phyloP scores from a whole-genome alignment of 2,888 invertebrate species.

The Drosophila maculinotata region DNA sequence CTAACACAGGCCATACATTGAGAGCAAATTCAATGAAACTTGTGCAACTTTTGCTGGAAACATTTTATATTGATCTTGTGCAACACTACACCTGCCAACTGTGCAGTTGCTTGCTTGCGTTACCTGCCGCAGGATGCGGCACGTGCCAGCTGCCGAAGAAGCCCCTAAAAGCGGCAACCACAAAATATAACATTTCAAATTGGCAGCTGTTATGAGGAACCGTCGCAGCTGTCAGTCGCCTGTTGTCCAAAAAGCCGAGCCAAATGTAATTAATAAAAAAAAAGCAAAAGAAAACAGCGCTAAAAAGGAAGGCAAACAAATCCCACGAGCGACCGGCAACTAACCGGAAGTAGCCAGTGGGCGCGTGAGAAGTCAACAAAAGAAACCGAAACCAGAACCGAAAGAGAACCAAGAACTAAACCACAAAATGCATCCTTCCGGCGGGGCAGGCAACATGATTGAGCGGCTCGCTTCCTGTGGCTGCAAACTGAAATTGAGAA shows the following conservation, averaged over 20 bases:
- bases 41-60: background rate
- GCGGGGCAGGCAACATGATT: slow-evolving; percentile 26
- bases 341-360: slow-evolving; percentile 43
- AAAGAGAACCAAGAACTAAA: background rate
- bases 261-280: slow-evolving; percentile 52
- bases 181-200: slow-evolving; percentile 69
- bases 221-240: slow-evolving; percentile 40
- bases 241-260: slow-evolving; percentile 21
- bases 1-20: too few species aligned
- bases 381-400: slow-evolving; percentile 21
- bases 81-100: background rate
- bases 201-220: slow-evolving; percentile 60
- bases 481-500: slow-evolving; percentile 20
- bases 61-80: slow-evolving; percentile 2
- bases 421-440: slow-evolving; percentile 59
- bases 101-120: background rate
- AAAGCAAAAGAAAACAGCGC: slow-evolving; percentile 11
- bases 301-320: slow-evolving; percentile 48
- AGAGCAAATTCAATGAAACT: too few species aligned
- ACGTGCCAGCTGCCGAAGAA: slow-evolving; percentile 44
- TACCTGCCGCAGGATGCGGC: slow-evolving; percentile 49
- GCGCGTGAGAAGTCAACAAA: slow-evolving; percentile 37
- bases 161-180: slow-evolving; percentile 33
- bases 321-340: slow-evolving; percentile 43
- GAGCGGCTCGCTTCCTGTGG: slow-evolving; percentile 45